Evolutionary conservation across 2,888 invertebrate species (phyloP).

Genomic region (Tenthredo notha): DNA sequence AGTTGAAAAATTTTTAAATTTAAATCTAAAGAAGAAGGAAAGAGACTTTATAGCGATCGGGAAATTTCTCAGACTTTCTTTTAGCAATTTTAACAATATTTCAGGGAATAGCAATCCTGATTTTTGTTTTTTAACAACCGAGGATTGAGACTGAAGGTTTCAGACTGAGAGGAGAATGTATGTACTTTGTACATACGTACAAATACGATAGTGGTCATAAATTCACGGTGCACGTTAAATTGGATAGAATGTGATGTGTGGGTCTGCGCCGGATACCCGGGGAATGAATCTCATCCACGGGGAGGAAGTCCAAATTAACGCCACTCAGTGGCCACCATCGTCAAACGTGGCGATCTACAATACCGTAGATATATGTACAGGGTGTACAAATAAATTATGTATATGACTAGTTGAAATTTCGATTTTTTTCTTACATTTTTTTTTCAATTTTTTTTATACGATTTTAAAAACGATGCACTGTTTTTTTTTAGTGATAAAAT

Average conservation of each 20-base stretch:
- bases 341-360: conserved; percentile 35
- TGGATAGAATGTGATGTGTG: conserved; percentile 77
- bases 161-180: background rate
- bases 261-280: conserved; percentile 76
- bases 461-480: background rate
- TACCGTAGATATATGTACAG: conserved; percentile 4
- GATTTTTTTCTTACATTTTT: background rate
- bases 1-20: background rate
- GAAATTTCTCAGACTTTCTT: no score
- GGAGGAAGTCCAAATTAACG: conserved; percentile 77
- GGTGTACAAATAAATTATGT: background rate
- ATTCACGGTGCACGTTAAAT: conserved; percentile 67
- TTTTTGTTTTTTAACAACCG: background rate
- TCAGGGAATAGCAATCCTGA: background rate
- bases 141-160: background rate
- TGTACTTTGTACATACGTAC: background rate
- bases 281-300: conserved; percentile 77
- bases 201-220: background rate
- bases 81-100: no score
- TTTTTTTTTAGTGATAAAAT: no score
- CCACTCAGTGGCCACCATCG: conserved; percentile 64
- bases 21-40: no score
- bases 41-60: no score
- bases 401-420: background rate
- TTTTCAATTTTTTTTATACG: background rate